A percentile compares a stretch with the other conserved stretches of the same genome.
Conservation (phyloP, 2,888 invertebrate species). For the Sacculina carcini region DNA sequence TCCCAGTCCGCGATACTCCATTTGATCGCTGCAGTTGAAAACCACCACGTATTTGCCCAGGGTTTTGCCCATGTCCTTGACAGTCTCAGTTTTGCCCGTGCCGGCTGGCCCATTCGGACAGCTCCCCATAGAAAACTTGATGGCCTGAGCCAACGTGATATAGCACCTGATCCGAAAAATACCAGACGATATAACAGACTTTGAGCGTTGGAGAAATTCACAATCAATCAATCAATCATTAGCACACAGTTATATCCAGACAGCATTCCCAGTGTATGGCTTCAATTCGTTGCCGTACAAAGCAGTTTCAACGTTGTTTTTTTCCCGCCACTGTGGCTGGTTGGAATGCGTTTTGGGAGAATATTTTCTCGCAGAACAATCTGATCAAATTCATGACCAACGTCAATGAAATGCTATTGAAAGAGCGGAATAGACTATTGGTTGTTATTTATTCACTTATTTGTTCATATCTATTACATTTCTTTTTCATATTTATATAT, state of each 20-base stretch:
- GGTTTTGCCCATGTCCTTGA: constrained; percentile 94
- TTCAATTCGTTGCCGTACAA: too few species aligned
- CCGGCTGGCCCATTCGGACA: constrained; percentile 91
- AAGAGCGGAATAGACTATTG: too few species aligned
- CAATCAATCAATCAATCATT: too few species aligned
- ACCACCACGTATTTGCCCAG: constrained; percentile 73
- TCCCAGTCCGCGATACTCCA: constrained; percentile 45
- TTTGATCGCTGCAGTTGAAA: constrained; percentile 94
- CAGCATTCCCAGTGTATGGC: too few species aligned
- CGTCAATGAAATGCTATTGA: too few species aligned
- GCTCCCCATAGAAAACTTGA: constrained; percentile 87
- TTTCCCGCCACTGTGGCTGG: not conserved
- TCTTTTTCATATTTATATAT: too few species aligned
- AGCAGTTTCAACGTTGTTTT: not conserved
- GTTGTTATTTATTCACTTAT: too few species aligned
- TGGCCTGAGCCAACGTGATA: constrained; percentile 80
- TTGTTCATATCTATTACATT: too few species aligned
- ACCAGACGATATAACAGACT: not conserved
- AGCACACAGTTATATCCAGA: too few species aligned
- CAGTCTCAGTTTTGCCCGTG: constrained; percentile 94
- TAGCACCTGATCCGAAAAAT: constrained; percentile 59
- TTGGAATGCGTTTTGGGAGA: not conserved
- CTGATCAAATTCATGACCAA: too few species aligned
- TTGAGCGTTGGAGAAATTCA: not conserved
- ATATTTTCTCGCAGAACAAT: too few species aligned